These are phyloP conservation scores for Oscheius onirici DNA, from an alignment of 2,888 invertebrate genomes.

Conservation along the genomic window DNA sequence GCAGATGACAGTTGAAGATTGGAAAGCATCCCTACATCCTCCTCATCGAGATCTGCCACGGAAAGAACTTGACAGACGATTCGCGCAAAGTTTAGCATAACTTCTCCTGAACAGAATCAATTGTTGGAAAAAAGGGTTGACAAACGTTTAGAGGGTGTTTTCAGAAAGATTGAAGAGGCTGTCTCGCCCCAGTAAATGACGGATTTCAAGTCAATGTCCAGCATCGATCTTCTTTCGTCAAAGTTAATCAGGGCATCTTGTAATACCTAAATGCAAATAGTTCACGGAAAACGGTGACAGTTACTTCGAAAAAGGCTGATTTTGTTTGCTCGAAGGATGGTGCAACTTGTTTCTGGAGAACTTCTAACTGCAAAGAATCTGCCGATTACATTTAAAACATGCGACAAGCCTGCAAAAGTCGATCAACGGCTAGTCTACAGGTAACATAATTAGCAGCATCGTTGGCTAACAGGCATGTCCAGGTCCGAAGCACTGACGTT, in stretches of 20 bases:
- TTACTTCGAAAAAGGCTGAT: not conserved
- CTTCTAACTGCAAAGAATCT: constrained; percentile 4
- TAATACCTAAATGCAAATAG: not conserved
- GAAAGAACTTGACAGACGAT: constrained; percentile 7
- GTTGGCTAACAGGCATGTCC: not conserved
- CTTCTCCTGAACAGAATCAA: not conserved
- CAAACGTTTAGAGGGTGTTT: not conserved
- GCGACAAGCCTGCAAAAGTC: too few species aligned
- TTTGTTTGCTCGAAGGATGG: not conserved
- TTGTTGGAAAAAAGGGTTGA: not conserved
- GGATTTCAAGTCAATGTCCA: constrained; percentile 6
- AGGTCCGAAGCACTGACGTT: not conserved
- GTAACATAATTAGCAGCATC: constrained; percentile 23
- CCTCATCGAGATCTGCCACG: not conserved
- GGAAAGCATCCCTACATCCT: not conserved
- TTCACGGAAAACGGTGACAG: not conserved
- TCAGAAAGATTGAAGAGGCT: not conserved
- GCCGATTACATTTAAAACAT: too few species aligned
- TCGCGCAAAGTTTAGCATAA: not conserved
- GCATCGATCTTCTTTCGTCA: not conserved
- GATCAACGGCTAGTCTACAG: constrained; percentile 24
- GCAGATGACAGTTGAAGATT: not conserved
- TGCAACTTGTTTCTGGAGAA: not conserved
- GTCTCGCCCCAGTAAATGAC: constrained; percentile 10
- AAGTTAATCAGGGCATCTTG: not conserved